phyloP scores from a whole-genome alignment of 2,888 invertebrate genomes.

The Leistus spinibarbis region DNA sequence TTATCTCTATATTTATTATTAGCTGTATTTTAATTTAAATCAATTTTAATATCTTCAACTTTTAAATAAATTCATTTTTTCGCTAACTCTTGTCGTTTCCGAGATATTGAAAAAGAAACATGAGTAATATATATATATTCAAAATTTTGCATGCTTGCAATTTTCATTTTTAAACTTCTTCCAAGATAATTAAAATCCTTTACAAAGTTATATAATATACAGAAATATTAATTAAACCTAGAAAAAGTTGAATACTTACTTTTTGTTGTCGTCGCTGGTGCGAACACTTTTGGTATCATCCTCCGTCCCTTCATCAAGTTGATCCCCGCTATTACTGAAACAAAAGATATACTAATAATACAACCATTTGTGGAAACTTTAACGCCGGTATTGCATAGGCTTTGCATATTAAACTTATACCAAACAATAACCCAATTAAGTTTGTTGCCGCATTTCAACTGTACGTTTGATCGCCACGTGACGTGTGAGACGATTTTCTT shows the following conservation, averaged over 20 bases:
- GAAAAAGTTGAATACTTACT: slow-evolving; percentile 59
- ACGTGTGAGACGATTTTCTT: background rate
- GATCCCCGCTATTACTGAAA: slow-evolving; percentile 64
- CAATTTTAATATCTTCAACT: too few species aligned
- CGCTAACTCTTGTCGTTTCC: too few species aligned
- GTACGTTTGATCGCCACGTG: background rate
- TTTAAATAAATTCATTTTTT: too few species aligned
- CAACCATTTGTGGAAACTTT: slow-evolving; percentile 10
- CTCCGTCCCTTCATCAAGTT: slow-evolving; percentile 70
- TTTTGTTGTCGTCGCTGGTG: slow-evolving; percentile 70
- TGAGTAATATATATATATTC: too few species aligned
- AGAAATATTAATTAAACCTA: background rate
- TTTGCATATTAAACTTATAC: slow-evolving; percentile 21
- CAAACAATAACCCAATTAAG: slow-evolving; percentile 30
- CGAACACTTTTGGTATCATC: slow-evolving; percentile 72
- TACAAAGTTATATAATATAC: background rate
- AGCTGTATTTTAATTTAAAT: too few species aligned
- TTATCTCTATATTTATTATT: too few species aligned
- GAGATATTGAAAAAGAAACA: too few species aligned
- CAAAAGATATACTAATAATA: slow-evolving; percentile 36
- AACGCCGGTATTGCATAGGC: slow-evolving; percentile 25
- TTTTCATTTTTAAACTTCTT: too few species aligned
- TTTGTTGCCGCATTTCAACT: background rate
- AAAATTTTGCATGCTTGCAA: too few species aligned
- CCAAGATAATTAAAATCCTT: too few species aligned